Evolutionary conservation across 2,797 vertebrate genomes (phyloP), one percentile per base, ranked within the genome.

Genomic region (Ceryle rudis): DNA sequence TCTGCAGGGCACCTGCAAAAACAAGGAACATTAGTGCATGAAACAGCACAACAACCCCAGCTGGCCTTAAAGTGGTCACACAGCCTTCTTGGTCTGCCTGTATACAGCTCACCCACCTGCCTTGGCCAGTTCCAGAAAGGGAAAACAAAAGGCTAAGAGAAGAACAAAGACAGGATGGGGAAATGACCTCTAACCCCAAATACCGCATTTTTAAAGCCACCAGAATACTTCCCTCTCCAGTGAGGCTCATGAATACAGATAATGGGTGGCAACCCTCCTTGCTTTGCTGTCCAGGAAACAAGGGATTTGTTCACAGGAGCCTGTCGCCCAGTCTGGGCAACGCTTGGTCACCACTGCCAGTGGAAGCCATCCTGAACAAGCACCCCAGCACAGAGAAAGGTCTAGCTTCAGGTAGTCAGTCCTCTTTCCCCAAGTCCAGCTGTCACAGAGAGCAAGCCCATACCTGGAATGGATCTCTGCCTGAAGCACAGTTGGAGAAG

Each of bases 381-480:
- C 20, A 67, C 4, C 23, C 17, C 82, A 78, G 62, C 18, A 57
- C 16, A 83, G 61, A 81, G 21, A 51, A 74, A 41, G 29, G 57
- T 81, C 88, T 55, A 31, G 18, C 55, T 85, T 69, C 39, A 52
- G 16, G 26, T 31, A 12, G 62, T 12, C 31, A 65, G 0, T 26
- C 49, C 21, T 42, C 22, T 21, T 13, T 41, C 44, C 47, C 26
- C 31, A 19, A 54, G 28, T 37, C 23, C 37, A 47, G 44, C 0
- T 11, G 28, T 20, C 33, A 26, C 33, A 29, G 29, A 62, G 28
- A 89, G 42, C 57, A 82, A 79, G 46, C 15, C 57, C 46, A 1
- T 95, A 97, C 97, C 97, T 97, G 97, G 94, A 73, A 91, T 14
- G 11, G 83, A 25, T 82, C 49, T 94, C 94, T 96, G 94, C 61